Conservation (phyloP, 2,888 invertebrate genomes). For the Leptura quadrifasciata region DNA sequence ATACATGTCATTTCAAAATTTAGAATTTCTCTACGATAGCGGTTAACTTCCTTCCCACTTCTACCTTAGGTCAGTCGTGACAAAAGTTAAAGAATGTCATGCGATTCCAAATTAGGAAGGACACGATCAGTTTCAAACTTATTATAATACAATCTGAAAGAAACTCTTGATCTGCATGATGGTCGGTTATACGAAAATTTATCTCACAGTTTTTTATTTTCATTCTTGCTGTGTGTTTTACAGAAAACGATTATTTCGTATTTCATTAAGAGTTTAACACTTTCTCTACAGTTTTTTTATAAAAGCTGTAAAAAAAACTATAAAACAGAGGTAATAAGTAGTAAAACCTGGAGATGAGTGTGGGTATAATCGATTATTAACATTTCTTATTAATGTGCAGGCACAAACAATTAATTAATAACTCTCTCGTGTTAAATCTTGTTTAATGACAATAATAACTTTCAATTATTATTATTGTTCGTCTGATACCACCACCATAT, state of each 20-base stretch:
- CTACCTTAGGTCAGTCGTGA: constrained; percentile 33
- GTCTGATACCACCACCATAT: not conserved
- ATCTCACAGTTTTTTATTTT: constrained; percentile 39
- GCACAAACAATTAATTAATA: constrained; percentile 17
- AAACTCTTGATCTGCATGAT: constrained; percentile 34
- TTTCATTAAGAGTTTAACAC: constrained; percentile 50
- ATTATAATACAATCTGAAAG: constrained; percentile 27
- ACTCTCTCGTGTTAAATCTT: not conserved
- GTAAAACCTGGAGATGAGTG: constrained; percentile 2
- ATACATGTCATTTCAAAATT: too few species aligned
- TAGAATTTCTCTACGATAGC: too few species aligned
- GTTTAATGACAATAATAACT: constrained; percentile 3
- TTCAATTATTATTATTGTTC: not conserved
- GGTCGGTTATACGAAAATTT: constrained; percentile 32
- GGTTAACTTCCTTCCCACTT: constrained; percentile 1
- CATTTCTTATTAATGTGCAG: constrained; percentile 21
- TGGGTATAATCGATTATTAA: constrained; percentile 19
- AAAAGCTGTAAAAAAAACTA: constrained; percentile 49
- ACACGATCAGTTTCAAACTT: constrained; percentile 22
- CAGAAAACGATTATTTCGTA: constrained; percentile 18
- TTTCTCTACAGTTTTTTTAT: constrained; percentile 47
- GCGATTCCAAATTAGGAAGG: constrained; percentile 29
- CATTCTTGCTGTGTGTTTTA: not conserved
- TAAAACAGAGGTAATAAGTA: constrained; percentile 46
- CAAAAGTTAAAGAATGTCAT: constrained; percentile 25